Percentiles rank a stretch among this genome's conserved stretches.
phyloP scores from a whole-genome alignment of 1,140 invertebrate species.

The Mercenaria mercenaria region DNA sequence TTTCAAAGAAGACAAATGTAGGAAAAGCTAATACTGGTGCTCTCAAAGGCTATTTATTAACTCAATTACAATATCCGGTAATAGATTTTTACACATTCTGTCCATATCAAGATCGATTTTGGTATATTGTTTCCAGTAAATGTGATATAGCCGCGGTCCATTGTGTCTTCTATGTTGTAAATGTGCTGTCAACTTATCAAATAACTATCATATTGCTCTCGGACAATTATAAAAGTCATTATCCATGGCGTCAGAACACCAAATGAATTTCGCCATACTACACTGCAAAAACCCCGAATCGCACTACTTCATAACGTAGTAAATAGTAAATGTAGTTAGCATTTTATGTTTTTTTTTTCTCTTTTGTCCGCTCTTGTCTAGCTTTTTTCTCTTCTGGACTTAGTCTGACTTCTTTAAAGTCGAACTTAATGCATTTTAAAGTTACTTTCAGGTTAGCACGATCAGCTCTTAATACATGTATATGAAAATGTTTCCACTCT shows the following conservation, averaged over 20 bases:
- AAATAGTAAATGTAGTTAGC: neutral
- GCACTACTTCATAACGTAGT: neutral
- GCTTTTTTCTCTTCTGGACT: neutral
- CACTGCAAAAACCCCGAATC: neutral
- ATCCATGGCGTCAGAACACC: neutral
- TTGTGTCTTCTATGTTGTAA: slow-evolving; percentile 29
- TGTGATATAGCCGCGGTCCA: slow-evolving; percentile 12
- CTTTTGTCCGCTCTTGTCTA: neutral
- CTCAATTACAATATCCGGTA: no score
- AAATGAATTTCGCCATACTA: neutral
- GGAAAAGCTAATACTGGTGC: no score
- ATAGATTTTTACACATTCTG: neutral
- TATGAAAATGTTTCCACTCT: no score
- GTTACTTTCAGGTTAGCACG: no score
- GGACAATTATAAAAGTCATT: neutral
- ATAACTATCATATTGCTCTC: neutral
- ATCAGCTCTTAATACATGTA: no score
- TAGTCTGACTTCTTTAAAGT: no score
- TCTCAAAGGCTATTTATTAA: no score
- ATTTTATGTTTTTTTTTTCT: neutral
- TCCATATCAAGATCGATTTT: neutral
- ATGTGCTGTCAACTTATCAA: slow-evolving; percentile 9
- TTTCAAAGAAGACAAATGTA: no score
- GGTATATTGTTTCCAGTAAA: slow-evolving; percentile 6
- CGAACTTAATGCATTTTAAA: no score